Percentiles rank a stretch among this genome's conserved stretches.
These are phyloP conservation scores for Aegithalos caudatus DNA, from an alignment of 2,113 vertebrate genomes.

Conservation along the genomic window DNA sequence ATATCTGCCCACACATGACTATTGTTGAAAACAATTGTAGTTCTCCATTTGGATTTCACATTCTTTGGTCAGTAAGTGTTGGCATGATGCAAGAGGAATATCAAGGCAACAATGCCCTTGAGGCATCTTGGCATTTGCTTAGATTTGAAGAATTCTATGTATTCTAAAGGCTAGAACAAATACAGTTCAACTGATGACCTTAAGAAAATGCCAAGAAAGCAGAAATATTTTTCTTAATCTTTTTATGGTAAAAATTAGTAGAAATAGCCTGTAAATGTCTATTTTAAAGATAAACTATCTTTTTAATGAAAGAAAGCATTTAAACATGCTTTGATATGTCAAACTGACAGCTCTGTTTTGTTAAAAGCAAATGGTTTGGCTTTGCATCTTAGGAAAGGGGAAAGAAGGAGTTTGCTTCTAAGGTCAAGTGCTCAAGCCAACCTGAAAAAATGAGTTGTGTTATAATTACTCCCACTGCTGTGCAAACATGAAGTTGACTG, in stretches of 20 bases:
- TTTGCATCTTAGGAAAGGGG: neutral
- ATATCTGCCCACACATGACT: neutral
- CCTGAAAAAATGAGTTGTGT: constrained; percentile 41
- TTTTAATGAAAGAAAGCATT: neutral
- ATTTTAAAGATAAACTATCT: constrained; percentile 1
- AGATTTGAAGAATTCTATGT: neutral
- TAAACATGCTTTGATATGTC: constrained; percentile 17
- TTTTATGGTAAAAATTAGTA: neutral
- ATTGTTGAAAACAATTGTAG: neutral
- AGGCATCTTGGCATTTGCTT: constrained; percentile 5
- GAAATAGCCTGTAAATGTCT: neutral
- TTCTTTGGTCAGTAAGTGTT: constrained; percentile 10
- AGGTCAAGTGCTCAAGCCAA: constrained; percentile 52
- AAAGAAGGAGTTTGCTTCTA: neutral
- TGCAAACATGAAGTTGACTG: constrained; percentile 17
- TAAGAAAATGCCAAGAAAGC: neutral
- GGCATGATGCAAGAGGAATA: neutral
- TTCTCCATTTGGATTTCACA: neutral
- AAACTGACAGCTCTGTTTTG: constrained; percentile 15
- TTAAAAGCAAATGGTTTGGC: constrained; percentile 27
- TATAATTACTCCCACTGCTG: constrained; percentile 34
- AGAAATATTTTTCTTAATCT: neutral
- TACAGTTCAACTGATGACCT: neutral
- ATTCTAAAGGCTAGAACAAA: neutral
- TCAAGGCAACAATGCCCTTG: neutral